Evolutionary conservation across 1,140 invertebrate species (phyloP).

Genomic region (Liolophura sinensis): DNA sequence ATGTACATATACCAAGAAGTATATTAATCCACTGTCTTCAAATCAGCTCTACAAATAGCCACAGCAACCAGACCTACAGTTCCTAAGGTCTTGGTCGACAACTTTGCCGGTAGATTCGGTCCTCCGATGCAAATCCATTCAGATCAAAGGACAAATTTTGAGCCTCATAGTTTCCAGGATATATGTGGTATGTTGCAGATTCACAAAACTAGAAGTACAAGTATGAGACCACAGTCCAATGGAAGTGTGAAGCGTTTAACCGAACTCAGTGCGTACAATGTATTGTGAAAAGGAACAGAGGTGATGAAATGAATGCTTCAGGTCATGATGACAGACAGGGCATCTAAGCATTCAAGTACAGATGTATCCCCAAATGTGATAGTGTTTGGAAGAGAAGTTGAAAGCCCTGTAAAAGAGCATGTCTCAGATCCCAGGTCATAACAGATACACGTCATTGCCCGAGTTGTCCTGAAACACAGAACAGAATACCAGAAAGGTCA

Average conservation of each 20-base stretch:
- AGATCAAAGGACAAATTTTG: slow-evolving; percentile 25
- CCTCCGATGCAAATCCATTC: slow-evolving; percentile 17
- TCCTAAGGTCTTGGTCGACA: slow-evolving; percentile 14
- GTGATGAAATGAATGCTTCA: slow-evolving; percentile 20
- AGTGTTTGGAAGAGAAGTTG: slow-evolving; percentile 24
- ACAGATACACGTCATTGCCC: slow-evolving; percentile 9
- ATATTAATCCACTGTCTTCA: no score
- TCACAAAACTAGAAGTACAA: slow-evolving; percentile 29
- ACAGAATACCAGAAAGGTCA: slow-evolving; percentile 17
- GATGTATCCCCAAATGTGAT: slow-evolving; percentile 22
- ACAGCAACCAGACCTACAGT: slow-evolving; percentile 19
- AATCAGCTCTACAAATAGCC: no score
- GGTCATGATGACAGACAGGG: no score
- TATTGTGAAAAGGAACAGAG: slow-evolving; percentile 13
- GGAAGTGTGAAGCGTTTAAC: slow-evolving; percentile 41
- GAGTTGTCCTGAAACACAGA: slow-evolving; percentile 14
- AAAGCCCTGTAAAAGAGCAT: background rate
- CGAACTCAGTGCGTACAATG: slow-evolving; percentile 7
- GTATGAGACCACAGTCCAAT: slow-evolving; percentile 42
- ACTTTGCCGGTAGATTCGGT: slow-evolving; percentile 24
- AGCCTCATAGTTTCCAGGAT: slow-evolving; percentile 12
- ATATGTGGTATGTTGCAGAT: slow-evolving; percentile 23
- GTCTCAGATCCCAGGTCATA: slow-evolving; percentile 5
- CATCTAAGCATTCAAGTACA: no score
- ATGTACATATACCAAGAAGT: no score